phyloP scores from a whole-genome alignment of 2,797 vertebrate genomes.

The Luscinia luscinia region DNA sequence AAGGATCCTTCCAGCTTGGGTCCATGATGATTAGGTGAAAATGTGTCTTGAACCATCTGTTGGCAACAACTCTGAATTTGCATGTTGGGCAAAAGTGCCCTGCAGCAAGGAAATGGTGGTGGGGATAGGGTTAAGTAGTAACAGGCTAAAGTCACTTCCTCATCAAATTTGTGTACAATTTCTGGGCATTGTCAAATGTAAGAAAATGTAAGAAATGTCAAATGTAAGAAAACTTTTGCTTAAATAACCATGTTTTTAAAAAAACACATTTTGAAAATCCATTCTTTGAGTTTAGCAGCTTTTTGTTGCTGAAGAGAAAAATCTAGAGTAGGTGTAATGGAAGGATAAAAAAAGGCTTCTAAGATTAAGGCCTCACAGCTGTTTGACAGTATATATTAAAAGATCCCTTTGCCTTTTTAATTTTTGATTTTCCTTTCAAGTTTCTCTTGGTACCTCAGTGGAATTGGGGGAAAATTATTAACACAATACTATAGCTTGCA shows the following conservation, averaged over 20 bases:
- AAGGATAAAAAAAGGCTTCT: slow-evolving; percentile 10
- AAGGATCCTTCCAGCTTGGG: not conserved
- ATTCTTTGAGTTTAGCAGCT: slow-evolving; percentile 5
- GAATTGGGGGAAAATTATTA: slow-evolving; percentile 48
- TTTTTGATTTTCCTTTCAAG: slow-evolving; percentile 66
- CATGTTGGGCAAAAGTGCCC: not conserved
- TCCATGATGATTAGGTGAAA: not conserved
- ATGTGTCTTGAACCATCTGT: not conserved
- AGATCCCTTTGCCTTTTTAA: slow-evolving; percentile 51
- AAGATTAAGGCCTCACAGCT: slow-evolving; percentile 36
- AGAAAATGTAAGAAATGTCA: too few species aligned
- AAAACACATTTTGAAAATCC: not conserved
- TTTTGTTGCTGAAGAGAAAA: slow-evolving; percentile 25
- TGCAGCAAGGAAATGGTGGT: not conserved
- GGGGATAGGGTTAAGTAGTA: not conserved
- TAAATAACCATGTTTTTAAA: not conserved
- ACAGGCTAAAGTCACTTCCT: not conserved
- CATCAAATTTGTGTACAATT: not conserved
- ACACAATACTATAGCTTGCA: slow-evolving; percentile 26
- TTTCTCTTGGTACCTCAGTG: slow-evolving; percentile 32
- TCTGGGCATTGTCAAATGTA: not conserved
- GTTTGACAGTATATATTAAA: slow-evolving; percentile 36
- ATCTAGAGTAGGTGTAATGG: slow-evolving; percentile 1
- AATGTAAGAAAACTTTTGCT: not conserved
- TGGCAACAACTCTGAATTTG: not conserved